Evolutionary conservation across 1,140 invertebrate genomes (phyloP), one percentile per base, ranked within the genome.

Genomic region (Leptonema lineaticorne): DNA sequence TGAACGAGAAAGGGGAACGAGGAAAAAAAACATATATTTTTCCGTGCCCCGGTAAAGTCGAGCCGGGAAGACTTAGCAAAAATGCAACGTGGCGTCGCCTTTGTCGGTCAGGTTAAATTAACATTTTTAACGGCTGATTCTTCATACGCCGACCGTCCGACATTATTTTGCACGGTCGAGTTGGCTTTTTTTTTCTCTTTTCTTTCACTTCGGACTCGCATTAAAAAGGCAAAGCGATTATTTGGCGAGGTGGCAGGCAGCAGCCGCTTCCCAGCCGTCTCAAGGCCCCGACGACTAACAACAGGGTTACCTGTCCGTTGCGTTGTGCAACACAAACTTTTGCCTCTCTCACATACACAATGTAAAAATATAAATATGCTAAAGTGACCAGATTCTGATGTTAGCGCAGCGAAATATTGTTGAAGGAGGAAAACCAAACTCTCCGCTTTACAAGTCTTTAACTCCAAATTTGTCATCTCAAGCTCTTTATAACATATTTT

Each of bases 201-300:
- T 57, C 24, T 60, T 60, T 24, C 58, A 60, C 20, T 41, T 48
- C 18, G n/a, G 46, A 48, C 22, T 60, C 58, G 58, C 24, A 37
- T 60, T 57, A 57, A 57, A n/a, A 57, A 27, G 53, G 53, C 58
- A 37, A n/a, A 60, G 30, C 33, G 58, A 60, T 60, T 60, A 37
- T 37, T 60, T 28, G 29, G 33, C 37, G 59, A 37, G 59, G 56
- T 58, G 58, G 58, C 58, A 37, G 59, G 56, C 29, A 30, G 58
- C 58, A 22, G 62, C 45, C 62, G 60, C 60, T 46, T 63, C 60
- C 60, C 60, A 46, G 60, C 27, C 60, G 58, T 63, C 62, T 50
- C 62, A 50, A 64, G 62, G 62, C 62, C 45, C 29, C 41, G 11
- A 16, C 37, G 11, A n/a, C n/a, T 16, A 24, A 26, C 18, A 24